These are phyloP conservation scores for Graphium colonna DNA, from an alignment of 2,888 invertebrate genomes.

Conservation along the genomic window DNA sequence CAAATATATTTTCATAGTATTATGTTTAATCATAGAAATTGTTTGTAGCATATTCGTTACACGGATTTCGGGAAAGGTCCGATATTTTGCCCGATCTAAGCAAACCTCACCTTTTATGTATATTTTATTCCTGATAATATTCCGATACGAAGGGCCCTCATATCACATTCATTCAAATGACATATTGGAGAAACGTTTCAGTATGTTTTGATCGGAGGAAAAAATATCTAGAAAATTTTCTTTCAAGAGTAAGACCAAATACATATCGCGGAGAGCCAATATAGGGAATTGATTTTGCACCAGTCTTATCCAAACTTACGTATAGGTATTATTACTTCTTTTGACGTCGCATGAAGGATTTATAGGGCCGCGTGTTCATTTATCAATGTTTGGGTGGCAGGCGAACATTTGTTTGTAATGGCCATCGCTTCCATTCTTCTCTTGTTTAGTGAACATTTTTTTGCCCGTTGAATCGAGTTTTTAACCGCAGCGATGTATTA, in stretches of 20 bases:
- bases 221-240: slow-evolving; percentile 52
- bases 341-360: slow-evolving; percentile 21
- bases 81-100: slow-evolving; percentile 59
- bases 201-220: slow-evolving; percentile 56
- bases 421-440: slow-evolving; percentile 6
- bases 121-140: slow-evolving; percentile 71
- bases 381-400: slow-evolving; percentile 9
- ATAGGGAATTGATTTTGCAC: slow-evolving; percentile 53
- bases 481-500: no score
- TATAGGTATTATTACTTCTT: slow-evolving; percentile 25
- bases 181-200: slow-evolving; percentile 70
- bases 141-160: slow-evolving; percentile 62
- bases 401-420: slow-evolving; percentile 9
- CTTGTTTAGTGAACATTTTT: slow-evolving; percentile 9
- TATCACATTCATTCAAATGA: slow-evolving; percentile 71
- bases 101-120: slow-evolving; percentile 68
- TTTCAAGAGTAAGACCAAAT: slow-evolving; percentile 60
- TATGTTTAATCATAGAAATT: slow-evolving; percentile 11
- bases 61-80: slow-evolving; percentile 41
- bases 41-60: neutral
- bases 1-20: no score
- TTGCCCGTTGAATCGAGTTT: neutral
- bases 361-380: slow-evolving; percentile 15
- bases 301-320: slow-evolving; percentile 32
- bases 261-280: slow-evolving; percentile 56